A percentile compares a stretch with the other conserved stretches of the same genome.
Evolutionary conservation across 2,888 invertebrate genomes (phyloP).

Genomic region (Heliconius ismenius): DNA sequence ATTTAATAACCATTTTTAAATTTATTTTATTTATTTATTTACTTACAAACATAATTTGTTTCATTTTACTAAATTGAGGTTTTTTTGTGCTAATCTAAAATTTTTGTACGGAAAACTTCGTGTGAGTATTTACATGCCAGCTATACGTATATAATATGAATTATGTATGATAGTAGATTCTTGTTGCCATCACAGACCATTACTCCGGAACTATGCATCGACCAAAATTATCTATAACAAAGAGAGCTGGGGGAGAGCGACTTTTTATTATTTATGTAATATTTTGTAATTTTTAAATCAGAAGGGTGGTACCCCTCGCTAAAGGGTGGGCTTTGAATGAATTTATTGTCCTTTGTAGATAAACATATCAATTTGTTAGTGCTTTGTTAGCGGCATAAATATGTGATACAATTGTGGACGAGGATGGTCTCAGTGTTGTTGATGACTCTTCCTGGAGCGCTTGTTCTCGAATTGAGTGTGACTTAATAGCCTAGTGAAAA

Average conservation of each 20-base stretch:
- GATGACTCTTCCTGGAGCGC: slow-evolving; percentile 64
- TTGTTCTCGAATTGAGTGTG: slow-evolving; percentile 56
- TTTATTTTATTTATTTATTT: too few relatives aligned
- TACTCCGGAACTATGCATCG: slow-evolving; percentile 74
- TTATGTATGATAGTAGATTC: slow-evolving; percentile 69
- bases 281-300: slow-evolving; percentile 79
- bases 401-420: slow-evolving; percentile 72
- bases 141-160: slow-evolving; percentile 53
- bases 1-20: not conserved
- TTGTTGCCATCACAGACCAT: slow-evolving; percentile 72
- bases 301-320: slow-evolving; percentile 77
- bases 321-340: slow-evolving; percentile 81
- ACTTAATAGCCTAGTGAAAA: slow-evolving; percentile 43
- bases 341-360: slow-evolving; percentile 80
- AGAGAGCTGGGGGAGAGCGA: slow-evolving; percentile 53
- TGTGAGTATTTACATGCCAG: not conserved
- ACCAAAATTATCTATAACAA: slow-evolving; percentile 66
- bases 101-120: not conserved
- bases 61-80: not conserved
- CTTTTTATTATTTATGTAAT: slow-evolving; percentile 78
- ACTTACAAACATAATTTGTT: too few relatives aligned
- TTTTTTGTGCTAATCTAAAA: too few relatives aligned
- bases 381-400: slow-evolving; percentile 75
- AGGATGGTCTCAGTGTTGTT: slow-evolving; percentile 63
- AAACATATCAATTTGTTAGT: slow-evolving; percentile 82